Percentiles rank a stretch among this genome's conserved stretches.
Evolutionary conservation across 2,888 invertebrate genomes (phyloP).

Genomic region (Tortricodes alternella): DNA sequence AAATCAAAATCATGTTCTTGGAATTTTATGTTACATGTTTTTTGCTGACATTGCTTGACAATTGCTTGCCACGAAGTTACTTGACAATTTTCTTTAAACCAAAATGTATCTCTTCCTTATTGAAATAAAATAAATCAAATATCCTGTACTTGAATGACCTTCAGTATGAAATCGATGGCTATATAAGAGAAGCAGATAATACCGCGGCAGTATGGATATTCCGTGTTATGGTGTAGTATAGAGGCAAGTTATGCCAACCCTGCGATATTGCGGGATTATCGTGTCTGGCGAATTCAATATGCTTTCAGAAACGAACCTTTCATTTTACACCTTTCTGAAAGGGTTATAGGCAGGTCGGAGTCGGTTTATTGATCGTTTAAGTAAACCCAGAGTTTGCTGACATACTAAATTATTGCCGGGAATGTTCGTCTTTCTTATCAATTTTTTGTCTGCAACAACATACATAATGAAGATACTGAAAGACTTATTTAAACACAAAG

Average conservation of each 20-base stretch:
- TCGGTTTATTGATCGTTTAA: neutral
- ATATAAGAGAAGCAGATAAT: slow-evolving; percentile 6
- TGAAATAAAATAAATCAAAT: neutral
- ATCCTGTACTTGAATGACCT: neutral
- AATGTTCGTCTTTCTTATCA: too few species aligned
- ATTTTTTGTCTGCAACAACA: too few species aligned
- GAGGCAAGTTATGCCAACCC: slow-evolving; percentile 53
- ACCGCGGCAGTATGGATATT: slow-evolving; percentile 22
- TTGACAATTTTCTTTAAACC: too few species aligned
- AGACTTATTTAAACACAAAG: too few species aligned
- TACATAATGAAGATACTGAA: too few species aligned
- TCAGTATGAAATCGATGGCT: slow-evolving; percentile 7
- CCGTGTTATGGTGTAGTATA: slow-evolving; percentile 56
- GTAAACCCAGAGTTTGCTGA: neutral
- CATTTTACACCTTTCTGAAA: slow-evolving; percentile 14
- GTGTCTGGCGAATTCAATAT: slow-evolving; percentile 45
- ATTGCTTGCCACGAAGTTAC: too few species aligned
- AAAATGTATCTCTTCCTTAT: too few species aligned
- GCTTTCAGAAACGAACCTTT: slow-evolving; percentile 8
- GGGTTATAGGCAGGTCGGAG: neutral
- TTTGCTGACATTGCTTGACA: too few species aligned
- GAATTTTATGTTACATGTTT: too few species aligned
- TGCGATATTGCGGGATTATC: slow-evolving; percentile 64
- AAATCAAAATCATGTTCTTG: too few species aligned
- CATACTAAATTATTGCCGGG: too few species aligned